Evolutionary conservation across 2,113 vertebrate species (phyloP).

Genomic region (Collichthys lucidus): DNA sequence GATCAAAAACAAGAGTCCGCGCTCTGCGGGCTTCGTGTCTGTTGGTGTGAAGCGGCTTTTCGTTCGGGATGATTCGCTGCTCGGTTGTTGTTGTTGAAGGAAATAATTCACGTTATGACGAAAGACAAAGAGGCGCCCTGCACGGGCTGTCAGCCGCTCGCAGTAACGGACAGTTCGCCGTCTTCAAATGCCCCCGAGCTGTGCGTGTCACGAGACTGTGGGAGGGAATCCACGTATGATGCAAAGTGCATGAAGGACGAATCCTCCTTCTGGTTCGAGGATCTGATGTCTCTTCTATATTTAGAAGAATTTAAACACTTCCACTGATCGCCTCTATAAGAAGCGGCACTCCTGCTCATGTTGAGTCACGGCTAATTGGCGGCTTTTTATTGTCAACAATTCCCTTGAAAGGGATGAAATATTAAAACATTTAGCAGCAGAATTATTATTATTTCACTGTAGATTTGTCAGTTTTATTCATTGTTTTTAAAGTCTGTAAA

Average conservation of each 20-base stretch:
- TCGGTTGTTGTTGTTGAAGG: constrained; percentile 6
- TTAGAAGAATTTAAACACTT: not conserved
- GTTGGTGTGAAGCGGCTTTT: constrained; percentile 32
- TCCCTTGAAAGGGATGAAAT: too few species aligned
- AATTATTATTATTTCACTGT: too few species aligned
- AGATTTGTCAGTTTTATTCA: not conserved
- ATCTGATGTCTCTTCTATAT: not conserved
- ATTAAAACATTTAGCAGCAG: too few species aligned
- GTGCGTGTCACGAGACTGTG: constrained; percentile 16
- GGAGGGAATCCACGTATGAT: constrained; percentile 27
- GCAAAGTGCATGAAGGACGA: not conserved
- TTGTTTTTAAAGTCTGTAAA: not conserved
- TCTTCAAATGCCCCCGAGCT: constrained; percentile 15
- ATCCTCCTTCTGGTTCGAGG: not conserved
- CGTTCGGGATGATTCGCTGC: not conserved
- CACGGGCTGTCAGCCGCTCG: not conserved
- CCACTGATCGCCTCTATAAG: not conserved
- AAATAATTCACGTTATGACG: not conserved
- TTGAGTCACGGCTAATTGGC: too few species aligned
- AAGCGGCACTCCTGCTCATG: not conserved
- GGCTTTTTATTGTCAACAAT: too few species aligned
- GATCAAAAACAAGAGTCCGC: constrained; percentile 54
- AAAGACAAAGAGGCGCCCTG: not conserved
- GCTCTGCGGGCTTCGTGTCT: constrained; percentile 41
- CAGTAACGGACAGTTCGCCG: not conserved